Conservation (phyloP, 2,113 vertebrate species). For the Naja naja region DNA sequence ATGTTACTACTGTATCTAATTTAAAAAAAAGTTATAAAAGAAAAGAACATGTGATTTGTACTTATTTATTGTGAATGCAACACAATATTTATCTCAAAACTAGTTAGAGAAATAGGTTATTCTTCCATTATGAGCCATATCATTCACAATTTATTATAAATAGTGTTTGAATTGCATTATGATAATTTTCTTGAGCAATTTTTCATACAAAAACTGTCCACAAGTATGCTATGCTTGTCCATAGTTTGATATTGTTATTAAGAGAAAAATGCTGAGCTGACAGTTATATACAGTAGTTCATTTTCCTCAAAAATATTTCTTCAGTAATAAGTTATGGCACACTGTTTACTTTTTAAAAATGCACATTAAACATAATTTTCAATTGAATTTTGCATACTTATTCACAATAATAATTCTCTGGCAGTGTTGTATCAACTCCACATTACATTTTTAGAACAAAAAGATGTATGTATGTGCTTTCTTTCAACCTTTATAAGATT, state of each 20-base stretch:
- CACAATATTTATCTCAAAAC: background rate
- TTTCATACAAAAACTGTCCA: background rate
- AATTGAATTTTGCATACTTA: conserved; percentile 49
- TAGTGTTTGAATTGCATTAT: background rate
- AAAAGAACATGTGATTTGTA: background rate
- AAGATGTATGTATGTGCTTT: background rate
- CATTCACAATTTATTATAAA: fast-evolving
- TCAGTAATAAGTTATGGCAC: conserved; percentile 9
- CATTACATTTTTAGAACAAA: conserved; percentile 44
- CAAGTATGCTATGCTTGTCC: background rate
- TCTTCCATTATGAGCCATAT: background rate
- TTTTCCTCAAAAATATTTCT: conserved; percentile 30
- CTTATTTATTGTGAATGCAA: background rate
- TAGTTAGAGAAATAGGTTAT: background rate
- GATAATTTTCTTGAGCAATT: background rate
- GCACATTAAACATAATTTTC: conserved; percentile 54
- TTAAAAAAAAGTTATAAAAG: background rate
- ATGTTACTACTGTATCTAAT: background rate
- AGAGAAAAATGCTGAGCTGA: background rate
- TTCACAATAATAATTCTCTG: conserved; percentile 46
- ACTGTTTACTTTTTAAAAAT: conserved; percentile 15
- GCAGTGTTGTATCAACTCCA: conserved; percentile 46
- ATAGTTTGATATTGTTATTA: conserved; percentile 9
- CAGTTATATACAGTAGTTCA: background rate
- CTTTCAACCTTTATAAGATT: background rate